Percentiles rank a stretch among this genome's conserved stretches.
phyloP scores from a whole-genome alignment of 2,113 vertebrate genomes.

The Macroglossus sobrinus region DNA sequence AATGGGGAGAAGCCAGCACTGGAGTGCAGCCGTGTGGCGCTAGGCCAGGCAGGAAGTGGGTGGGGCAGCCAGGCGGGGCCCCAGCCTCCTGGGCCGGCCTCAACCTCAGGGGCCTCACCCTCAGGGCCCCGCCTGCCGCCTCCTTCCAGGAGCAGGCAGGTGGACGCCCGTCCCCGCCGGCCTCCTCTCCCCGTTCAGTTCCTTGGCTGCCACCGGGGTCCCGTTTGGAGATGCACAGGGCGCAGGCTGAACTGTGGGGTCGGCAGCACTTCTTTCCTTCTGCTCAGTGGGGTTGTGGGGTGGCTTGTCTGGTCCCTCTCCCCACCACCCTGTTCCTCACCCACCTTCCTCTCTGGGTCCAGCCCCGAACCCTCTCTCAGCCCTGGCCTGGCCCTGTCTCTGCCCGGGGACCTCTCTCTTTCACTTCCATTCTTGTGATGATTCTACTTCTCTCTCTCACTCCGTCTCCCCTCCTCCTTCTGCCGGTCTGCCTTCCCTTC shows the following conservation, averaged over 20 bases:
- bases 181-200: not conserved
- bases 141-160: not conserved
- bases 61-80: not conserved
- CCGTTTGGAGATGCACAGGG: not conserved
- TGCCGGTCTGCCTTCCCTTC: not conserved
- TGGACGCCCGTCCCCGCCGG: not conserved
- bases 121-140: not conserved
- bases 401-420: too few relatives aligned
- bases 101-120: not conserved
- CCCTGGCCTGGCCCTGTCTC: not conserved
- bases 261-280: not conserved
- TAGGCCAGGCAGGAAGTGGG: not conserved
- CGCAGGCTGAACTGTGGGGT: fast-evolving
- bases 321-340: not conserved
- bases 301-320: not conserved
- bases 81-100: not conserved
- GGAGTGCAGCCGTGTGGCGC: fast-evolving
- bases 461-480: not conserved
- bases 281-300: not conserved
- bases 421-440: not conserved
- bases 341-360: not conserved
- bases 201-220: fast-evolving
- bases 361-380: not conserved
- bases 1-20: not conserved
- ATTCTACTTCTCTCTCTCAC: not conserved